Base-by-base conservation (phyloP, 2,113 vertebrate species). In the Nanorana parkeri region DNA sequence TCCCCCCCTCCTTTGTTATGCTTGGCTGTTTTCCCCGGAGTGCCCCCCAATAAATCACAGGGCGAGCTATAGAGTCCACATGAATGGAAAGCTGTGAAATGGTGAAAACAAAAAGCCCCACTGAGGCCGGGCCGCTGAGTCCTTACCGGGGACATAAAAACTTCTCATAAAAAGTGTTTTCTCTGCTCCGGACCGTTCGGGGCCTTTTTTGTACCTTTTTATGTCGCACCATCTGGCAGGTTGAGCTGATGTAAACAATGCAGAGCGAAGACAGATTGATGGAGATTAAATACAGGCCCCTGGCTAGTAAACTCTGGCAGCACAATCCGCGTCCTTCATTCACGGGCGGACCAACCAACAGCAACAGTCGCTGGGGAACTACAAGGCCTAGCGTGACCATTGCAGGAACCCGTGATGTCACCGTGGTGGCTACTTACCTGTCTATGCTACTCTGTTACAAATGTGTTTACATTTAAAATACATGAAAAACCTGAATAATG, bases 81-180 rank as follows among this genome's bases (percentile, higher is more conserved):
- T 60, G 54, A 74, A 74, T 74, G 19, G 54, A 26, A 17, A 23
- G 58, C 54, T 60, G 21, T 71, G 71, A 74, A 73, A 58, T 60
- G 1, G 71, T 32, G 71, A 3, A 73, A 56, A n/a, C n/a, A n/a
- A 73, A 56, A 29, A 74, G 24, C 5, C 28, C 3, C 20, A 2
- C 10, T 11, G 23, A 21, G 51, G 21, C 51, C 17, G 17, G 41
- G 1, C 24, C 5, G 51, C 24, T 24, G 19, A n/a, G 21, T 51
- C 15, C 47, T n/a, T n/a, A 56, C 51, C 21, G 24, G 51, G n/a
- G 69, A 17, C 54, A 60, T 74, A 74, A 71, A 74, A 60, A 54
- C 29, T 73, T 58, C 69, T 28, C 71, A 60, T 60, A 74, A 74
- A 47, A 74, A 60, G 54, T 60, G 26, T 61, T 61, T 61, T 61